These are phyloP conservation scores for Gymnocephalus cernua DNA, from an alignment of 2,113 vertebrate species.

Conservation along the genomic window DNA sequence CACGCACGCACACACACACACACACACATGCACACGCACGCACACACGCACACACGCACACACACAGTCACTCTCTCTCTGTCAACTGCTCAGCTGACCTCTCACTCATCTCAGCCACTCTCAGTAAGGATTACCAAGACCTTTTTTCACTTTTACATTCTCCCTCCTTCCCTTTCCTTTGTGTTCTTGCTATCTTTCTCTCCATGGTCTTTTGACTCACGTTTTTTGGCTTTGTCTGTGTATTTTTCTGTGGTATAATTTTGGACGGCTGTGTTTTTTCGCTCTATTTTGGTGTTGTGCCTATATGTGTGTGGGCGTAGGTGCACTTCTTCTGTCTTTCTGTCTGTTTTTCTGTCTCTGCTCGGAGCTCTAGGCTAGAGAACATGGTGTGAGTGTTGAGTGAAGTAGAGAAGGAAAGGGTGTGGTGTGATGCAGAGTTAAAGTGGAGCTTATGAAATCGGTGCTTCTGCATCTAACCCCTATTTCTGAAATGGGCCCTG, in stretches of 20 bases:
- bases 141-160: constrained; percentile 4
- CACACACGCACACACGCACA: no score
- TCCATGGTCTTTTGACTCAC: constrained; percentile 38
- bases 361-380: constrained; percentile 59
- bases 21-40: no score
- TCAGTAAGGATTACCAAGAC: constrained; percentile 41
- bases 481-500: constrained; percentile 64
- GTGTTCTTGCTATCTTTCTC: constrained; percentile 15
- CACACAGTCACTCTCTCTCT: neutral
- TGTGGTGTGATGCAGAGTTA: constrained; percentile 30
- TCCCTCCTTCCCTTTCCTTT: constrained; percentile 31
- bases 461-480: constrained; percentile 55
- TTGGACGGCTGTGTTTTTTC: neutral
- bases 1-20: no score
- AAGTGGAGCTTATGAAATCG: constrained; percentile 52
- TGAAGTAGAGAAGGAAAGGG: constrained; percentile 31
- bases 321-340: constrained; percentile 42
- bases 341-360: constrained; percentile 39
- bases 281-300: constrained; percentile 38
- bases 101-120: constrained; percentile 51
- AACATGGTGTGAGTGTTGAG: constrained; percentile 60
- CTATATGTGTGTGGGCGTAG: constrained; percentile 51
- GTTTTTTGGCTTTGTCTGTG: constrained; percentile 33
- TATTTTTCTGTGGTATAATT: constrained; percentile 34
- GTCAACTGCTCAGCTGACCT: constrained; percentile 54